phyloP scores from a whole-genome alignment of 2,113 vertebrate genomes.

The Grus americana region DNA sequence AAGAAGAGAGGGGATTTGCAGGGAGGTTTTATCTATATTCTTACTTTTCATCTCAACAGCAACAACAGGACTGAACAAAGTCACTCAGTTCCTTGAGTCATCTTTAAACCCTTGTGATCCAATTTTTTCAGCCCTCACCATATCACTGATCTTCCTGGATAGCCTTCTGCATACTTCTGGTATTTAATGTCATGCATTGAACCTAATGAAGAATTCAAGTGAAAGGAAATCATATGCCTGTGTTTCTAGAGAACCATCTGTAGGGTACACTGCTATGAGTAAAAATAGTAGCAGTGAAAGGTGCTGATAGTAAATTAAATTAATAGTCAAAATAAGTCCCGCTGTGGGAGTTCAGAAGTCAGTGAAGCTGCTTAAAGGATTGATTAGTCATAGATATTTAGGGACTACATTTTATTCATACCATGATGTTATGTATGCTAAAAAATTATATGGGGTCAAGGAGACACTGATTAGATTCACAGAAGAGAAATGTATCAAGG shows the following conservation, averaged over 20 bases:
- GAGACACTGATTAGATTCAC: not conserved
- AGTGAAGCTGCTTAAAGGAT: not conserved
- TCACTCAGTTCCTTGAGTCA: not conserved
- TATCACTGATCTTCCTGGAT: not conserved
- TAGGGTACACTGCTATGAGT: not conserved
- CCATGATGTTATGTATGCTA: not conserved
- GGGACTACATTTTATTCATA: not conserved
- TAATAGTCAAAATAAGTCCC: constrained; percentile 1
- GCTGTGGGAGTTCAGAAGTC: not conserved
- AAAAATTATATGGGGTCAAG: not conserved
- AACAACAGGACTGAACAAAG: not conserved
- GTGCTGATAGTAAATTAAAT: not conserved
- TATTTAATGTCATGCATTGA: not conserved
- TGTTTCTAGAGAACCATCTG: not conserved
- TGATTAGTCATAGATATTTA: constrained; percentile 13
- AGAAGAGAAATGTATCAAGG: not conserved
- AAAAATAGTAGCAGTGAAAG: not conserved
- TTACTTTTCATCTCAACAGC: not conserved
- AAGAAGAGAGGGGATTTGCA: not conserved
- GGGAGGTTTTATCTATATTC: not conserved
- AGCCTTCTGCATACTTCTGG: not conserved
- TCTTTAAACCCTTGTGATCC: not conserved
- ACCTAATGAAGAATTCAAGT: not conserved
- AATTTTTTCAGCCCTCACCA: not conserved
- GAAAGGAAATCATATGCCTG: not conserved